These are phyloP conservation scores for Phyllostomus discolor DNA, from an alignment of 2,113 vertebrate genomes.

Conservation along the genomic window DNA sequence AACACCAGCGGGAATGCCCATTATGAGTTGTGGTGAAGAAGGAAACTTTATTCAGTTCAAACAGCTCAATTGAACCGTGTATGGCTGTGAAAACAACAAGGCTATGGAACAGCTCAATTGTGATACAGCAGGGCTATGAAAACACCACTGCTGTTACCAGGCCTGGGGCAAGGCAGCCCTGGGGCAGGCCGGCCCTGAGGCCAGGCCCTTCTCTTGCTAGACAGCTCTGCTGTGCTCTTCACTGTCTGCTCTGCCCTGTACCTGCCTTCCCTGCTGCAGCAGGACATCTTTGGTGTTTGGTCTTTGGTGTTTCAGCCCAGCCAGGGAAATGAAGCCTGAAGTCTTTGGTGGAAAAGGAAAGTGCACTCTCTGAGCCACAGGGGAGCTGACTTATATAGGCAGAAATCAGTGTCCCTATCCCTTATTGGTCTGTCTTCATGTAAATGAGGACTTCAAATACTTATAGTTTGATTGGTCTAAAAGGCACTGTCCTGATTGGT, in stretches of 20 bases:
- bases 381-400: background rate
- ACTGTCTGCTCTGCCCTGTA: background rate
- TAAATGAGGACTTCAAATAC: background rate
- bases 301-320: background rate
- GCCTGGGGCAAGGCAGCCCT: background rate
- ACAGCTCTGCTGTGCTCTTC: background rate
- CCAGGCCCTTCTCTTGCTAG: background rate
- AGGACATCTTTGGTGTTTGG: background rate
- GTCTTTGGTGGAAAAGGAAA: background rate
- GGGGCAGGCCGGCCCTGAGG: background rate
- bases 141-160: background rate
- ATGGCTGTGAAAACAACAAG: background rate
- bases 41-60: background rate
- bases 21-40: background rate
- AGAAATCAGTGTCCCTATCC: background rate
- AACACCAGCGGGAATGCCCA: background rate
- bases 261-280: background rate
- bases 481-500: background rate
- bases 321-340: background rate
- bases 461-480: background rate
- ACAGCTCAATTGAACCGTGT: background rate
- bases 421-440: background rate
- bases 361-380: background rate
- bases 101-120: background rate
- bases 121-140: background rate